Percentiles rank a stretch among this genome's conserved stretches.
Evolutionary conservation across 2,888 invertebrate species (phyloP).

Genomic region (Euzetes globulus): DNA sequence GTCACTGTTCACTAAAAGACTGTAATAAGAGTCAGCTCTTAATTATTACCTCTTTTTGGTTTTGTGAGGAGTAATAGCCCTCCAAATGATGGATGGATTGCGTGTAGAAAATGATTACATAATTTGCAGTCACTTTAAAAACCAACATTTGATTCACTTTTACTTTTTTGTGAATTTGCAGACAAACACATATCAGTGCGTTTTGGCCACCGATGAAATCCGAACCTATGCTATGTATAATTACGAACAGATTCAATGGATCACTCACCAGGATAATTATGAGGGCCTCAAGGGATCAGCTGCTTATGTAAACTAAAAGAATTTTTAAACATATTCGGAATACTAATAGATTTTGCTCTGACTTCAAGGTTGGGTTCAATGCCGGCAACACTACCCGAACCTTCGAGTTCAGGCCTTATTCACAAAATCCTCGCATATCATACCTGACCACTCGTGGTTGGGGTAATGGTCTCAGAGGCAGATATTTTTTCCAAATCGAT

Average conservation of each 20-base stretch:
- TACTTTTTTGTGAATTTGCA: conserved; percentile 48
- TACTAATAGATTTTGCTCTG: not conserved
- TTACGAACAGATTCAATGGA: conserved; percentile 83
- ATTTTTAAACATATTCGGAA: not conserved
- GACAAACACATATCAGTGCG: conserved; percentile 93
- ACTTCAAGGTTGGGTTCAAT: conserved; percentile 70
- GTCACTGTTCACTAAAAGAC: not conserved
- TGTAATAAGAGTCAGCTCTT: no score
- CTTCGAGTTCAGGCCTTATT: conserved; percentile 81
- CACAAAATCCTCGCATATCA: conserved; percentile 72
- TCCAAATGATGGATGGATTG: not conserved
- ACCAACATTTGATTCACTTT: not conserved
- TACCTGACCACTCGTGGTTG: conserved; percentile 76
- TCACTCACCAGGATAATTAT: conserved; percentile 76
- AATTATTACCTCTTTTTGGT: no score
- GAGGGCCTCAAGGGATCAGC: conserved; percentile 78
- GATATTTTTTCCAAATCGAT: conserved; percentile 90
- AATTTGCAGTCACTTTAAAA: not conserved
- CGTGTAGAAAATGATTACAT: not conserved
- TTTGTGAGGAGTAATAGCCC: no score
- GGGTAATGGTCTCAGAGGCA: conserved; percentile 77
- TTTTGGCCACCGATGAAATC: conserved; percentile 84
- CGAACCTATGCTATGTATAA: conserved; percentile 92
- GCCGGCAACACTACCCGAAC: conserved; percentile 87
- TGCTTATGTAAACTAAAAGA: conserved; percentile 55